Base-by-base conservation (phyloP, 2,888 invertebrate species). In the Cryptocephalus moraei region DNA sequence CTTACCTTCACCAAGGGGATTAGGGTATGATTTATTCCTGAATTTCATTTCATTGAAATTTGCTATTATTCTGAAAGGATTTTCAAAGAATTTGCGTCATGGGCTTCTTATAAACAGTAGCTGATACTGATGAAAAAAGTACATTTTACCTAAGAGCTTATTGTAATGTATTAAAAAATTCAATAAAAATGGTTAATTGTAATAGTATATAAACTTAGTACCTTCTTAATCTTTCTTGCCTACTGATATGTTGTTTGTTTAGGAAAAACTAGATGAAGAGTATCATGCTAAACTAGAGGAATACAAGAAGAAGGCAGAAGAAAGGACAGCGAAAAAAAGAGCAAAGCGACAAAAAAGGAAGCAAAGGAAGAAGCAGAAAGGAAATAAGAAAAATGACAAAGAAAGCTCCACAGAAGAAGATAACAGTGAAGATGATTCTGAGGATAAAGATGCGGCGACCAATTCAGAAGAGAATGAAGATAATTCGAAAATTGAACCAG, bases 301-400 rank as follows among this genome's bases (percentile, higher is more conserved):
- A 57, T 91, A 91, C 66, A 75, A 72, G 57, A 75, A 65, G 61
- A 70, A 70, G 58, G 84, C 89, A 9, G 91, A 91, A 56, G 82
- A 85, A 61, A 80, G 77, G 64, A 94, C 94, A 4, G 90, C 91
- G 0, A 96, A 94, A 64, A 95, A 92, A 67, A 76, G 96, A 57
- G 87, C 87, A 0, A 97, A 95, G 66, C 78, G 95, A 44, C 65
- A 84, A 47, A 91, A 87, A 65, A 86, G 79, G 64, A 91, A 89
- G 63, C 75, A 80, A 66, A 76, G 72, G 36, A 60, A 63, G 1
- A 69, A 69, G 39, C 54, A 58, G 32, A 49, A 50, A 40, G 40
- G 32, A 32, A 40, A 50, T 44, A 51, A 56, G 51, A n/a, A 34
- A 32, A 47, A 58, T 46, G 45, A 32, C 39, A 53, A 47, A 38